A percentile compares a stretch with the other conserved stretches of the same genome.
Conservation (phyloP, 2,888 invertebrate species). For the Acanthosoma haemorrhoidale region DNA sequence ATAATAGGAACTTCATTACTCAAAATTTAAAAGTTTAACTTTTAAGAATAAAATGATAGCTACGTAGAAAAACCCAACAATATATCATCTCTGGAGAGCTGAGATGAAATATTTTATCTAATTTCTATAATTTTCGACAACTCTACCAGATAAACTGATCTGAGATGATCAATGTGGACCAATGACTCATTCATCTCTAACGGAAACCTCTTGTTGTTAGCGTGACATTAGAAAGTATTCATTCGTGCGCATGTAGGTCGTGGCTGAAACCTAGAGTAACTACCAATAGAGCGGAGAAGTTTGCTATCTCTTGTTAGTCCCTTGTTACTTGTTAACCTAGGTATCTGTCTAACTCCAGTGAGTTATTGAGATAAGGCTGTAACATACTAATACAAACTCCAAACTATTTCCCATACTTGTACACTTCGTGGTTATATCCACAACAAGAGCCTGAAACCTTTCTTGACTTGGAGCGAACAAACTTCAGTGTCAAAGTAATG, state of each 20-base stretch:
- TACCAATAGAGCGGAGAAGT: not conserved
- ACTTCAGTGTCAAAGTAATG: not conserved
- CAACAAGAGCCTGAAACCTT: not conserved
- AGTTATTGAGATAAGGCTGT: not conserved
- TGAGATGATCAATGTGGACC: not conserved
- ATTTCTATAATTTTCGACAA: too few relatives aligned
- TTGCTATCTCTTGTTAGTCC: not conserved
- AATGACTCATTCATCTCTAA: not conserved
- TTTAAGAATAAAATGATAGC: too few relatives aligned
- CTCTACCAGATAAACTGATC: not conserved
- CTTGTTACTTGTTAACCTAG: not conserved
- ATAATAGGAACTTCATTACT: not conserved
- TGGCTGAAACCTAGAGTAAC: not conserved
- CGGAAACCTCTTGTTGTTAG: too few relatives aligned
- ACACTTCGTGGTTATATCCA: not conserved
- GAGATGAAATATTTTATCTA: too few relatives aligned
- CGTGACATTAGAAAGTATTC: not conserved
- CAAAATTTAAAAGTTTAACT: not conserved
- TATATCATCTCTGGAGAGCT: too few relatives aligned
- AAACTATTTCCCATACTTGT: conserved; percentile 6
- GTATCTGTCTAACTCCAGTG: not conserved
- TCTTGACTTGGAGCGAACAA: not conserved
- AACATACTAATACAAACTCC: not conserved
- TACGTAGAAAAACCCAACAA: too few relatives aligned
- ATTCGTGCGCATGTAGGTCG: not conserved